phyloP scores from a whole-genome alignment of 2,797 vertebrate species.

The Pangasius larnaudii region DNA sequence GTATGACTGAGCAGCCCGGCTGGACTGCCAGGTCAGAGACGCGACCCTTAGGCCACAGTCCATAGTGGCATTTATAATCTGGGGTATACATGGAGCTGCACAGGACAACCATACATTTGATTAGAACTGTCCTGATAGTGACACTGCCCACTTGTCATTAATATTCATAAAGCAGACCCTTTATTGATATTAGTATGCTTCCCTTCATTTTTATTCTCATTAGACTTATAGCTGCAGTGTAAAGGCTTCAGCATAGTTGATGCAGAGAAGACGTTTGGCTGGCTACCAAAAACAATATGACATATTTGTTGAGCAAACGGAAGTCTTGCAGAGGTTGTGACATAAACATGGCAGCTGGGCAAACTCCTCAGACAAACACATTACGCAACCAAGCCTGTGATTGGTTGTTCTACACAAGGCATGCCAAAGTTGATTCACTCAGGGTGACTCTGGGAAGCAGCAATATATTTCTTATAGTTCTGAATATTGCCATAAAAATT shows the following conservation, averaged over 20 bases:
- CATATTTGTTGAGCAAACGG: background rate
- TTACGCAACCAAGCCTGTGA: background rate
- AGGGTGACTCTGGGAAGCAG: background rate
- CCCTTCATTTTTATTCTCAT: background rate
- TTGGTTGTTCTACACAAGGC: background rate
- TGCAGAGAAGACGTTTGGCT: background rate
- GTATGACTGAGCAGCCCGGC: conserved; percentile 68
- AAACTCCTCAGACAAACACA: background rate
- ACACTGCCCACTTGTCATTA: background rate
- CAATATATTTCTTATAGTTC: background rate
- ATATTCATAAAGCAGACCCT: background rate
- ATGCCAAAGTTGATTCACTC: background rate
- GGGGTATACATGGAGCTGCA: conserved; percentile 75
- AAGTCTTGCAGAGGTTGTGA: background rate
- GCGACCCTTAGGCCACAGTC: conserved; percentile 72
- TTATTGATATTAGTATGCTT: background rate
- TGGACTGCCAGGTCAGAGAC: conserved; percentile 70
- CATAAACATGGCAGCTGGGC: background rate
- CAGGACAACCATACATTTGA: conserved; percentile 29
- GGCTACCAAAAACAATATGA: background rate
- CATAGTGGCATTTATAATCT: conserved; percentile 65
- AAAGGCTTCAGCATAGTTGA: background rate
- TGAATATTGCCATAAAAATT: background rate
- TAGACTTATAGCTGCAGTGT: background rate
- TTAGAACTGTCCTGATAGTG: background rate